Conservation (phyloP, 2,888 invertebrate genomes). For the Eupithecia inturbata region DNA sequence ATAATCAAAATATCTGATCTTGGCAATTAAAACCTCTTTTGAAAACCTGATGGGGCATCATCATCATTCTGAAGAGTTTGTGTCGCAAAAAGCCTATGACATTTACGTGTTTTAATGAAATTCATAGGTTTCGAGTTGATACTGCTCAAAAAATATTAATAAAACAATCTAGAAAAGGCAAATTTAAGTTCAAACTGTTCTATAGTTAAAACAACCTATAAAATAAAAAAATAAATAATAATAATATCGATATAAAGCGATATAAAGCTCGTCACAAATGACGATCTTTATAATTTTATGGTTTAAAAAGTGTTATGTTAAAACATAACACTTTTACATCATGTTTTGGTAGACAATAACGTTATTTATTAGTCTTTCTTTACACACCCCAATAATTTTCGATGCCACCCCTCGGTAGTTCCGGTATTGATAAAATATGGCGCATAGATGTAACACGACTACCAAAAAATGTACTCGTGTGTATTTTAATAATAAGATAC, state of each 20-base stretch:
- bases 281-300: not conserved
- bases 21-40: slow-evolving; percentile 3
- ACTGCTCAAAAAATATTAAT: not conserved
- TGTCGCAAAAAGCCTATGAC: not conserved
- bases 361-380: not conserved
- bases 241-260: too few species aligned
- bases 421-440: slow-evolving; percentile 37
- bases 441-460: slow-evolving; percentile 11
- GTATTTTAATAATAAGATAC: not conserved
- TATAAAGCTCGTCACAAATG: too few species aligned
- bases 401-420: slow-evolving; percentile 29
- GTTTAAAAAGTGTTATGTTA: not conserved
- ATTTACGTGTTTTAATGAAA: not conserved
- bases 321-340: too few species aligned
- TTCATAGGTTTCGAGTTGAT: not conserved
- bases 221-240: too few species aligned
- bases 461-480: not conserved
- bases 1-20: slow-evolving; percentile 13
- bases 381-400: not conserved
- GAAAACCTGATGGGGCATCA: slow-evolving; percentile 10
- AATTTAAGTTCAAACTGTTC: not conserved
- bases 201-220: not conserved
- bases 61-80: slow-evolving; percentile 2
- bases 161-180: not conserved
- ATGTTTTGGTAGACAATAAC: not conserved